Percentiles rank a stretch among this genome's conserved stretches.
Conservation (phyloP, 2,797 vertebrate species). For the Ptychadena robeensis region DNA sequence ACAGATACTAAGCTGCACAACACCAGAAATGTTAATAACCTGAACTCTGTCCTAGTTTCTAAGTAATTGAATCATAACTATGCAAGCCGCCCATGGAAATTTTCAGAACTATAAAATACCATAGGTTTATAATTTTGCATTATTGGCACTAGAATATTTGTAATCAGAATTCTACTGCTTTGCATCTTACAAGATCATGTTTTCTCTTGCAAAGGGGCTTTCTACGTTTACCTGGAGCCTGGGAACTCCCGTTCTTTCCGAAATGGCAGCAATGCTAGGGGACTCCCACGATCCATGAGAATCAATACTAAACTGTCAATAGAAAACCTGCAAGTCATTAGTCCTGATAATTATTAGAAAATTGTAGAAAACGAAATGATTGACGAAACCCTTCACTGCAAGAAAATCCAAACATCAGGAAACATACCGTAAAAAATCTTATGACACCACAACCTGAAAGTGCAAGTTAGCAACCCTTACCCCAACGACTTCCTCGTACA, state of each 20-base stretch:
- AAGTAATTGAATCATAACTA: neutral
- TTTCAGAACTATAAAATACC: neutral
- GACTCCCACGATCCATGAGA: neutral
- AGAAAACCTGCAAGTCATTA: too few relatives aligned
- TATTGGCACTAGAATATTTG: neutral
- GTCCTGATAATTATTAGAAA: too few relatives aligned
- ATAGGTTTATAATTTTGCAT: too few relatives aligned
- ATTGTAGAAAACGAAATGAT: too few relatives aligned
- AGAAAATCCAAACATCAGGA: too few relatives aligned
- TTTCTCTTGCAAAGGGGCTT: neutral
- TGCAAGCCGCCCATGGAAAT: neutral
- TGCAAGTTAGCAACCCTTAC: too few relatives aligned
- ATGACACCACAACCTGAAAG: too few relatives aligned
- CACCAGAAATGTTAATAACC: neutral
- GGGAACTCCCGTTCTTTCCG: neutral
- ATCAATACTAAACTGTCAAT: neutral
- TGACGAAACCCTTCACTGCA: too few relatives aligned
- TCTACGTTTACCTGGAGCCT: neutral
- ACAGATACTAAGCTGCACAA: neutral
- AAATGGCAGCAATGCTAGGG: neutral
- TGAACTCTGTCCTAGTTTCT: neutral
- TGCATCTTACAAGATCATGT: neutral
- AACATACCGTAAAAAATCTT: too few relatives aligned
- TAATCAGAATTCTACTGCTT: neutral
- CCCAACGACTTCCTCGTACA: too few relatives aligned